A percentile compares a stretch with the other conserved stretches of the same genome.
phyloP scores from a whole-genome alignment of 2,113 vertebrate species.

The Eidolon helvum region DNA sequence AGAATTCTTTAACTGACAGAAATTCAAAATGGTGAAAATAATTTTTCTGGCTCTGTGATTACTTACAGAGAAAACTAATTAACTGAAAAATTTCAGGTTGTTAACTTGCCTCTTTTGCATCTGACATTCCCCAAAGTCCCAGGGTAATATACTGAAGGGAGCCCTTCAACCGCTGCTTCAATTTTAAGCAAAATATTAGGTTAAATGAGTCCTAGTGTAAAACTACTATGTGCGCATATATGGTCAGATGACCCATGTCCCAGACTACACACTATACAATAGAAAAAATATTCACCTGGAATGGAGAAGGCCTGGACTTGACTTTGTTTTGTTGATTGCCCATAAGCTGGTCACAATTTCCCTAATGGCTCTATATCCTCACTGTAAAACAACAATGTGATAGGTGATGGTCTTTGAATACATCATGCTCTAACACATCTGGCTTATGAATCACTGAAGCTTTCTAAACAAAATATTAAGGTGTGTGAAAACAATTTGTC shows the following conservation, averaged over 20 bases:
- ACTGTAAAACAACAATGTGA: neutral
- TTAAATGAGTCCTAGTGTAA: neutral
- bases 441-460: neutral
- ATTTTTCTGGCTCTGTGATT: neutral
- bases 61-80: constrained; percentile 5
- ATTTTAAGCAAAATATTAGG: neutral
- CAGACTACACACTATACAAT: neutral
- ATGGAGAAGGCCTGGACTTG: neutral
- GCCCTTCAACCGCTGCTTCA: neutral
- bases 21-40: neutral
- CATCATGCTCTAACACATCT: neutral
- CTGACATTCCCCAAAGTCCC: neutral
- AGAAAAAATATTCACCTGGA: neutral
- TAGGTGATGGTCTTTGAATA: neutral
- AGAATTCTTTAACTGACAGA: neutral
- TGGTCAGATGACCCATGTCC: neutral
- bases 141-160: neutral
- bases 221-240: neutral
- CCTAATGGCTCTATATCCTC: neutral
- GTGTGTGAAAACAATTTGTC: neutral
- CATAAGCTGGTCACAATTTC: neutral
- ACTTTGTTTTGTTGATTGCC: neutral
- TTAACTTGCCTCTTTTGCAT: neutral
- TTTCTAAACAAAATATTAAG: neutral
- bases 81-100: neutral